phyloP scores from a whole-genome alignment of 2,888 invertebrate genomes.

The Lasioglossum oenotherae region DNA sequence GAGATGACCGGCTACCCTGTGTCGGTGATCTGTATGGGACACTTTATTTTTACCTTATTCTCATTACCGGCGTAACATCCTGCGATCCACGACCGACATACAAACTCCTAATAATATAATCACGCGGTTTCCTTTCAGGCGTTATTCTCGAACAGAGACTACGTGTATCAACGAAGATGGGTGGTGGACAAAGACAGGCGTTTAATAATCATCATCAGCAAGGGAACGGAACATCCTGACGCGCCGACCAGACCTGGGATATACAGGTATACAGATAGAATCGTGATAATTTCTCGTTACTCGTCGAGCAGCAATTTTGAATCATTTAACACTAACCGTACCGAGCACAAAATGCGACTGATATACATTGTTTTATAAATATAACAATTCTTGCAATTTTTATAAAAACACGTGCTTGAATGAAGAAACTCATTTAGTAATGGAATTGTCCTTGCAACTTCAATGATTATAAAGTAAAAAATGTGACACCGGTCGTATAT shows the following conservation, averaged over 20 bases:
- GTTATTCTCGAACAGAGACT: slow-evolving; percentile 94
- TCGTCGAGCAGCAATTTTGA: slow-evolving; percentile 2
- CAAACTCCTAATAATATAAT: background rate
- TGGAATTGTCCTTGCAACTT: no score
- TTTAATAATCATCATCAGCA: slow-evolving; percentile 88
- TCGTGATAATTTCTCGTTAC: background rate
- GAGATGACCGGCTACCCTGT: no score
- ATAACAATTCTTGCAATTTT: no score
- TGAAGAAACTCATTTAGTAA: no score
- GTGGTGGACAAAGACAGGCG: slow-evolving; percentile 86
- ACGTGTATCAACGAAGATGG: slow-evolving; percentile 90
- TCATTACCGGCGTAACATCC: background rate
- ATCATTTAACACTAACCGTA: background rate
- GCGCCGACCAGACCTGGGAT: slow-evolving; percentile 89
- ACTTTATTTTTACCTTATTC: background rate
- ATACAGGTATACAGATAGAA: slow-evolving; percentile 85
- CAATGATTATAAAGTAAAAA: no score
- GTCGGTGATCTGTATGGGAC: no score
- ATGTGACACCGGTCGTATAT: no score
- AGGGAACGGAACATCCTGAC: slow-evolving; percentile 89
- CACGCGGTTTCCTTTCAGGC: slow-evolving; percentile 85
- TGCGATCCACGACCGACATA: background rate
- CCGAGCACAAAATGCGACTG: no score
- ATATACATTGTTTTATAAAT: no score
- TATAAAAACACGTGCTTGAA: no score